phyloP scores from a whole-genome alignment of 2,888 invertebrate genomes.

The Leptopterna dolabrata region DNA sequence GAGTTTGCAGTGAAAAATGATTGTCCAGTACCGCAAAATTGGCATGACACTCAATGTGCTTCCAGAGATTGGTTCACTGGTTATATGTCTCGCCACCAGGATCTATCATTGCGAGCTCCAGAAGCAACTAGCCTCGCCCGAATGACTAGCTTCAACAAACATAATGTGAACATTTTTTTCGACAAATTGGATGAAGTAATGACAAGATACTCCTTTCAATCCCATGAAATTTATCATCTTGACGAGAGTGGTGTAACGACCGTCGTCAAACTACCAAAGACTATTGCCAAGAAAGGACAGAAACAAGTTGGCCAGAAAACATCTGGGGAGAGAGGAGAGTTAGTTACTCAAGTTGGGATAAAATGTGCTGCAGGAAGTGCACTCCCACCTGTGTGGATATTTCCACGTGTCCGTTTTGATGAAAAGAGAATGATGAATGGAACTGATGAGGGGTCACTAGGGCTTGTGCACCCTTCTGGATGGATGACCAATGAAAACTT shows the following conservation, averaged over 20 bases:
- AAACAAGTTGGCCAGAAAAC: background rate
- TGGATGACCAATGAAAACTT: background rate
- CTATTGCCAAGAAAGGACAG: background rate
- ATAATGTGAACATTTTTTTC: background rate
- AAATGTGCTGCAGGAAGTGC: background rate
- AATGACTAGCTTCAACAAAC: background rate
- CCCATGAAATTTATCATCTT: background rate
- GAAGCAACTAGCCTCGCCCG: background rate
- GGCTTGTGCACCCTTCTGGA: background rate
- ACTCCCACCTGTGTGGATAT: background rate
- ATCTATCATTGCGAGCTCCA: background rate
- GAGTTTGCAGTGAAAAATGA: background rate
- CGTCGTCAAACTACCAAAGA: background rate
- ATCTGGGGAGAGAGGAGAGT: background rate
- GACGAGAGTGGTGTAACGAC: background rate
- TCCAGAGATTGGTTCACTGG: background rate
- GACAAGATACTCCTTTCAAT: background rate
- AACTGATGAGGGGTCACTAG: background rate
- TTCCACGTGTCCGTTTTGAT: background rate
- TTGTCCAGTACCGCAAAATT: background rate
- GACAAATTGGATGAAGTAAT: background rate
- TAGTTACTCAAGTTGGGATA: background rate
- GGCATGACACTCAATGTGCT: background rate
- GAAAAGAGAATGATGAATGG: background rate
- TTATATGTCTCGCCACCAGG: background rate